Evolutionary conservation across 2,113 vertebrate genomes (phyloP), one percentile per base, ranked within the genome.

Genomic region (Rhadina sibilatrix): DNA sequence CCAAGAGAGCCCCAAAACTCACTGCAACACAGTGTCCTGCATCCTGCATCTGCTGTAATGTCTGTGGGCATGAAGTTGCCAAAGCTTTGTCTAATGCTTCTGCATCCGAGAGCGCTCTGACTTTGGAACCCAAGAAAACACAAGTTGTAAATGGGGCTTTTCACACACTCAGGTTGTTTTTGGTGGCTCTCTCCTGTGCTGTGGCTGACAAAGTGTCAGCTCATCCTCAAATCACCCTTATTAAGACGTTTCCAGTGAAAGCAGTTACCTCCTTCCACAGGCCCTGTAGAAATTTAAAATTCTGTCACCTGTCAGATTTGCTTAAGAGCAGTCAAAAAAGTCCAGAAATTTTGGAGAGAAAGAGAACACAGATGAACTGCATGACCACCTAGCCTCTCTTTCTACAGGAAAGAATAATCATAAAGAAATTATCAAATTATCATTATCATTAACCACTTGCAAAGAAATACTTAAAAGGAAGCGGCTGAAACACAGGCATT

Each of bases 181-280:
- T 64, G 84, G 54, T 16, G n/a, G 15, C 10, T 90, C 15, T 27
- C 25, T 76, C 22, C 71, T 71, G 27, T 74, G 42, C 38, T 0
- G 0, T 63, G 38, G 21, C 42, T 33, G 49, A 64, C 0, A 0
- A 65, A 74, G 22, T 28, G n/a, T n/a, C 3, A 1, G 8, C 23
- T 94, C 38, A 46, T 80, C 46, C 50, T 15, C n/a, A 88, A 52
- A 40, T 64, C 30, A 50, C 25, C n/a, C 79, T 61, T 9, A 19
- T 37, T 53, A 49, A 64, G 40, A 24, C 3, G 30, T 47, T 90
- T 83, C 63, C 66, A 80, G 49, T 0, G 3, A 83, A 54, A 53
- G 16, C 4, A 4, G 47, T 56, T 80, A 11, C 38, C 23, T 71
- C 42, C 38, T 83, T 76, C 63, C 35, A 68, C 20, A 53, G 20